Evolutionary conservation across 2,888 invertebrate genomes (phyloP), one percentile per base, ranked within the genome.

Genomic region (Andrena haemorrhoa): DNA sequence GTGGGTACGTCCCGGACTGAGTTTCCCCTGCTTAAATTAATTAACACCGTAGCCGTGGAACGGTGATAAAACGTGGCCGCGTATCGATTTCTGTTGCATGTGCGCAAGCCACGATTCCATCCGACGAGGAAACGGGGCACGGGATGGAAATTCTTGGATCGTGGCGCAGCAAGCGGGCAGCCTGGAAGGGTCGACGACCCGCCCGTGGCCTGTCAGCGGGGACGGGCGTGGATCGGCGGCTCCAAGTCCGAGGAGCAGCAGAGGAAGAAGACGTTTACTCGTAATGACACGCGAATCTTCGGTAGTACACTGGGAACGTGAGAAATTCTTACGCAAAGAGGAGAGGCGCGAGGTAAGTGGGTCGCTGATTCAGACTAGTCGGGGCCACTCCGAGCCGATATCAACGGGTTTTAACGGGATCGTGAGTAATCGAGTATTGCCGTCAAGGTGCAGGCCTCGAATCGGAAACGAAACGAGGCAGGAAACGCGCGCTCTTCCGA

Each of bases 341-440:
- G 64, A 47, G 61, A 26, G 77, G 68, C 71, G 82, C 74, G 82
- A 87, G 88, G 86, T 85, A 89, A 89, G 79, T 90, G 78, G 89
- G 88, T 85, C 88, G 83, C 86, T 85, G 87, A 87, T 88, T 89
- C 87, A 85, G 88, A 85, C 82, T 86, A 85, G 86, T 82, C 88
- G 82, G 83, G 79, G 85, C 76, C 83, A 49, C 76, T 75, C 65
- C 49, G 66, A 60, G 49, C 82, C 72, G 87, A 88, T 86, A 90
- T 89, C 87, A 85, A 88, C 88, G 85, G 85, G 83, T 85, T 85
- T 87, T 92, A 92, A 92, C 91, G 92, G 92, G 89, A 92, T 87
- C 89, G 89, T 92, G 92, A 92, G 92, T 92, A 92, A 92, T 91
- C 91, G 90, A 84, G 79, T 82, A 65, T 64, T 53, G 71, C 76